These are phyloP conservation scores for Blera fallax DNA, from an alignment of 2,888 invertebrate genomes.

Conservation along the genomic window DNA sequence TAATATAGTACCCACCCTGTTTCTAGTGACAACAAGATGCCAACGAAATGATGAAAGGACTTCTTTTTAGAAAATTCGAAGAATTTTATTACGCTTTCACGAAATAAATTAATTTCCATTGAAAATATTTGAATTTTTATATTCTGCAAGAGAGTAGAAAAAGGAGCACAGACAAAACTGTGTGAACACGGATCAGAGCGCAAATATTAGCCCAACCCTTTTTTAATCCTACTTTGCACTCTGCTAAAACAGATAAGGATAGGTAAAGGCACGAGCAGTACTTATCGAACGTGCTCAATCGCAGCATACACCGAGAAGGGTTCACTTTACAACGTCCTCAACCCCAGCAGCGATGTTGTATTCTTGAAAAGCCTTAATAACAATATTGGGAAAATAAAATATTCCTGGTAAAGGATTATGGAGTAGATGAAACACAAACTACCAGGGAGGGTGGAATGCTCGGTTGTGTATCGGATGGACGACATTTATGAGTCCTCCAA, in stretches of 20 bases:
- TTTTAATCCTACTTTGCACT: slow-evolving; percentile 30
- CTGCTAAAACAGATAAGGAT: slow-evolving; percentile 13
- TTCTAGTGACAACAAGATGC: background rate
- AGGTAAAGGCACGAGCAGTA: slow-evolving; percentile 19
- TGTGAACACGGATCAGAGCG: slow-evolving; percentile 7
- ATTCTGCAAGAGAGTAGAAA: background rate
- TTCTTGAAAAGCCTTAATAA: slow-evolving; percentile 43
- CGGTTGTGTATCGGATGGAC: slow-evolving; percentile 46
- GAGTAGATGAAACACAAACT: slow-evolving; percentile 63
- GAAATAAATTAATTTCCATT: slow-evolving; percentile 5
- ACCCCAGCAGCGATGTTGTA: background rate
- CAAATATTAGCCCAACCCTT: slow-evolving; percentile 30
- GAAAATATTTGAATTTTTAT: background rate
- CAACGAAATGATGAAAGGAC: background rate
- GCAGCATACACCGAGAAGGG: slow-evolving; percentile 36
- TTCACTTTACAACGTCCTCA: slow-evolving; percentile 26
- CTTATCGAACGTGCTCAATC: slow-evolving; percentile 42
- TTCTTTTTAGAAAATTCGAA: background rate
- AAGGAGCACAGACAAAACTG: background rate
- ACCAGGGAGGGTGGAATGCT: slow-evolving; percentile 18
- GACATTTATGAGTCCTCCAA: slow-evolving; percentile 63
- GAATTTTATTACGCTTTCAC: background rate
- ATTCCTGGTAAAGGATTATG: slow-evolving; percentile 45
- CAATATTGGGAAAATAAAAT: slow-evolving; percentile 60
- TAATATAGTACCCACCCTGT: background rate